Conservation (phyloP, 2,113 vertebrate genomes). For the Melanerpes formicivorus region DNA sequence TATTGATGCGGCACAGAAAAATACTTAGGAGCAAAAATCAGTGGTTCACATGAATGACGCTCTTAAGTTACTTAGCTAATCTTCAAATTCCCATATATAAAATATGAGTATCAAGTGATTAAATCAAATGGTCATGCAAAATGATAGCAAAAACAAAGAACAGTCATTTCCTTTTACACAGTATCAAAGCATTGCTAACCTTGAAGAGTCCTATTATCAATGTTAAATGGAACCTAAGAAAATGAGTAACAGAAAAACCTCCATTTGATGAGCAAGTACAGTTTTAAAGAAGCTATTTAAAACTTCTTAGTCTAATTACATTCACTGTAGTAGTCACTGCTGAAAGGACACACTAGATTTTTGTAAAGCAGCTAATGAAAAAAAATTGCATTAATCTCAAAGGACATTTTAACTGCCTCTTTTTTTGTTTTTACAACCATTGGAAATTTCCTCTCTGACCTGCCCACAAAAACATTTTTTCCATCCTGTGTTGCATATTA, state of each 20-base stretch:
- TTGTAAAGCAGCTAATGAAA: background rate
- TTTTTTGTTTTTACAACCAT: background rate
- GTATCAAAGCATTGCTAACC: background rate
- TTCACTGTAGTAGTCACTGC: background rate
- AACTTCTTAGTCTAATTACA: background rate
- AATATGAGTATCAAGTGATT: background rate
- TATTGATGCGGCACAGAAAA: background rate
- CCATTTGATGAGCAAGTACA: background rate
- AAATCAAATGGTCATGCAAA: background rate
- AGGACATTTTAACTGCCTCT: background rate
- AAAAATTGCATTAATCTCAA: background rate
- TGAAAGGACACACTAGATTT: background rate
- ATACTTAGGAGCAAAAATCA: background rate
- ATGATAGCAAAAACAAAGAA: background rate
- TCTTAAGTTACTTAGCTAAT: background rate
- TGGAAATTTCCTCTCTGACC: background rate
- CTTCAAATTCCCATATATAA: background rate
- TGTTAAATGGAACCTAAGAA: background rate
- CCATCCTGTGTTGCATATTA: background rate
- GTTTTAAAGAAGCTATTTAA: background rate
- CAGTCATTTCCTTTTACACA: background rate
- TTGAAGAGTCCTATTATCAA: background rate
- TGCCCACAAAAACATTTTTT: background rate
- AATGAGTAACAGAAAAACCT: background rate
- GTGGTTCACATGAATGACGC: background rate